These are phyloP conservation scores for Tetrapedia diversipes DNA, from an alignment of 2,888 invertebrate species.

Conservation along the genomic window DNA sequence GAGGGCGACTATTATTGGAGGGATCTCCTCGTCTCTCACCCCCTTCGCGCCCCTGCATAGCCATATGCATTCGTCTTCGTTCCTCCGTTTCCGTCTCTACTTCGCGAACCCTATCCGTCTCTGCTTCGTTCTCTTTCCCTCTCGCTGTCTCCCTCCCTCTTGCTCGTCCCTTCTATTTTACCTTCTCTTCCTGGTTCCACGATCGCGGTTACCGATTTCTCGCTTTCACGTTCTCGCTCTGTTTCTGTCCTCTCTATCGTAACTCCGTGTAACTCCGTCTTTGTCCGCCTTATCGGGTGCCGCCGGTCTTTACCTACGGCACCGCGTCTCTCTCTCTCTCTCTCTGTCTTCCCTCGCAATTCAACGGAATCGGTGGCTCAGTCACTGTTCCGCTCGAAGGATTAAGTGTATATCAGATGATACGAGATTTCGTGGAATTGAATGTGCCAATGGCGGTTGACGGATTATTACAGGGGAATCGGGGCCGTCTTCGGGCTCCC, in stretches of 20 bases:
- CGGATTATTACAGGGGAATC: constrained; percentile 41
- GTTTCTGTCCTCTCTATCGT: not conserved
- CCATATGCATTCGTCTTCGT: constrained; percentile 10
- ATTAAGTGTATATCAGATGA: constrained; percentile 71
- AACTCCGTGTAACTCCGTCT: not conserved
- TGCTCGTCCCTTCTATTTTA: constrained; percentile 4
- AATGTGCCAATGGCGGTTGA: constrained; percentile 68
- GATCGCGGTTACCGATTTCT: constrained; percentile 44
- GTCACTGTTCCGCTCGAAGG: constrained; percentile 67
- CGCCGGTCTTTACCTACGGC: constrained; percentile 11
- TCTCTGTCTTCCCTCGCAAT: constrained; percentile 53
- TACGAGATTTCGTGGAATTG: constrained; percentile 74
- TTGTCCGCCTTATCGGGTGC: constrained; percentile 1
- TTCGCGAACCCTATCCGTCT: constrained; percentile 42
- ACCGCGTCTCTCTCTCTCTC: not conserved
- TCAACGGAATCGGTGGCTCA: constrained; percentile 62
- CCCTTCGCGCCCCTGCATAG: not conserved
- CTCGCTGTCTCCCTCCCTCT: not conserved
- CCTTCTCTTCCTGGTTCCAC: constrained; percentile 29
- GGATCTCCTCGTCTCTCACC: constrained; percentile 33
- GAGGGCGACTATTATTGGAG: constrained; percentile 68
- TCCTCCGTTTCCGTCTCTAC: constrained; percentile 19
- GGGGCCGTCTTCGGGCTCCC: not conserved
- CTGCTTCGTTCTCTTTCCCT: no score
- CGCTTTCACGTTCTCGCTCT: not conserved